These are phyloP conservation scores for Pteria penguin DNA, from an alignment of 2,888 invertebrate genomes.

Conservation along the genomic window DNA sequence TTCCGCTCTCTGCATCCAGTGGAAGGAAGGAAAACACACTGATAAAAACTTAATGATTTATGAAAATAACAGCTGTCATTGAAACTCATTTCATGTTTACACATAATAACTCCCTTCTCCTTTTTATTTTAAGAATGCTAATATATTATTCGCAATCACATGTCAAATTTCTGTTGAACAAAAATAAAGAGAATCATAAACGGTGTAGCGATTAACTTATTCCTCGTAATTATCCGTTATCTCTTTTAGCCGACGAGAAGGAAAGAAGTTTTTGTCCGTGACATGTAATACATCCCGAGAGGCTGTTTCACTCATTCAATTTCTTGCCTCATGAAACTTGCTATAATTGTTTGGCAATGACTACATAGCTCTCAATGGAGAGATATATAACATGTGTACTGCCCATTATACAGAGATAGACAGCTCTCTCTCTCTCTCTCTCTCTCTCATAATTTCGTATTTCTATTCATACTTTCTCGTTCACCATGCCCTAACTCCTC, in stretches of 20 bases:
- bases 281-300: background rate
- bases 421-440: no score
- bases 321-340: background rate
- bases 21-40: background rate
- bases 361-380: no score
- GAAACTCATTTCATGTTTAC: background rate
- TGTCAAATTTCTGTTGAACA: no score
- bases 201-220: background rate
- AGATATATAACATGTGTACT: background rate
- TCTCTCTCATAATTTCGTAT: no score
- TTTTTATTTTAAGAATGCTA: background rate
- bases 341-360: background rate
- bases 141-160: background rate
- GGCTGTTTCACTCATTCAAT: background rate
- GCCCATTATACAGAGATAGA: background rate
- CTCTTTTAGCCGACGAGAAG: background rate
- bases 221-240: background rate
- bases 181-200: background rate
- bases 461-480: no score
- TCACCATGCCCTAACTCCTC: no score
- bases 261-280: background rate
- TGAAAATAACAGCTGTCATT: conserved; percentile 20
- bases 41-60: conserved; percentile 10
- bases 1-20: background rate
- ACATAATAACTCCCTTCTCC: background rate